These are phyloP conservation scores for Drosophila serrata DNA, from an alignment of 1,140 invertebrate species.

Conservation along the genomic window DNA sequence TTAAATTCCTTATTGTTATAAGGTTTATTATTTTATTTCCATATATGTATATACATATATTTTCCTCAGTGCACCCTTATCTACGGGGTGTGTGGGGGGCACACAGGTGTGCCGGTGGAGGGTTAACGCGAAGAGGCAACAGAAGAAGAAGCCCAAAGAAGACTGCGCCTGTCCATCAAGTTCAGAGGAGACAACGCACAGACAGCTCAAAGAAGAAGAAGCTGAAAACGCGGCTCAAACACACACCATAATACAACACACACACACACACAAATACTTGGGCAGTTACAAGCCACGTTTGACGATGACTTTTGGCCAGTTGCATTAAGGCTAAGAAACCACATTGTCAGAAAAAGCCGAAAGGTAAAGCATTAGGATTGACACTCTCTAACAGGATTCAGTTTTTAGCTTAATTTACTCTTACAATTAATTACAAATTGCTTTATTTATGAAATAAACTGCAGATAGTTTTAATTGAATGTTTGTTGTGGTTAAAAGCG, in stretches of 20 bases:
- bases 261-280: not conserved
- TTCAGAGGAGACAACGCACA: constrained; percentile 34
- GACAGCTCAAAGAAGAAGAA: constrained; percentile 16
- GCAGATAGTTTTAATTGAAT: not conserved
- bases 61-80: not conserved
- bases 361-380: constrained; percentile 21
- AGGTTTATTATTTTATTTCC: not conserved
- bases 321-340: constrained; percentile 6
- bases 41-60: too few relatives aligned
- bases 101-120: not conserved
- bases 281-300: constrained; percentile 8
- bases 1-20: not conserved
- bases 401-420: not conserved
- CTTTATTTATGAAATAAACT: not conserved
- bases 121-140: not conserved
- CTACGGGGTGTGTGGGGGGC: constrained; percentile 1
- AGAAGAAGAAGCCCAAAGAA: constrained; percentile 14
- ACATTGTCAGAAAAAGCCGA: constrained; percentile 7
- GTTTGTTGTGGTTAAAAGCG: too few relatives aligned
- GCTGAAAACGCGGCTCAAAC: constrained; percentile 1
- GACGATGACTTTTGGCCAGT: constrained; percentile 28
- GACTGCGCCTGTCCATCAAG: constrained; percentile 58
- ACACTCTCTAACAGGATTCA: not conserved
- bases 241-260: not conserved
- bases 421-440: not conserved